Evolutionary conservation across 2,888 invertebrate species (phyloP).

Genomic region (Nipponacmea schrenckii): DNA sequence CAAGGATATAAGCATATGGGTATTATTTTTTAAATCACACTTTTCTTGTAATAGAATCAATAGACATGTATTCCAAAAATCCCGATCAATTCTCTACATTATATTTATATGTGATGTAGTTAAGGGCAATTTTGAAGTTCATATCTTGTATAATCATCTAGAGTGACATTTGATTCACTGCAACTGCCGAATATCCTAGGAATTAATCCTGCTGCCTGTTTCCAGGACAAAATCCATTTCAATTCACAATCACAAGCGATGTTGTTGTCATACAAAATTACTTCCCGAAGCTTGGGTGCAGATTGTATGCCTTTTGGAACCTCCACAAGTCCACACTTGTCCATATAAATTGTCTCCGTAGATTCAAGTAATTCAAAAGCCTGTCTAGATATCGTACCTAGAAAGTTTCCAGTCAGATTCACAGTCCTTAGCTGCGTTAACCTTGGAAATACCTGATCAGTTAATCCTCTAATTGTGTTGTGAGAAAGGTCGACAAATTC

Average conservation of each 20-base stretch:
- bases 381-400: conserved; percentile 10
- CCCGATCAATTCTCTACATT: too few relatives aligned
- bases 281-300: conserved; percentile 10
- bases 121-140: conserved; percentile 14
- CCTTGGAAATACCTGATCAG: conserved; percentile 11
- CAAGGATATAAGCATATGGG: too few relatives aligned
- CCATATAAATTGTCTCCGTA: conserved; percentile 14
- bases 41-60: too few relatives aligned
- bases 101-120: background rate
- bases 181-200: conserved; percentile 16
- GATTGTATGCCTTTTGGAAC: conserved; percentile 21
- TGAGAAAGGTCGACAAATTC: conserved; percentile 13
- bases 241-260: conserved; percentile 19
- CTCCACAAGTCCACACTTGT: conserved; percentile 15
- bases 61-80: too few relatives aligned
- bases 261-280: conserved; percentile 14
- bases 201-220: conserved; percentile 15
- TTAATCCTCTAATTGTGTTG: conserved; percentile 13
- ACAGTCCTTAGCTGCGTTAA: conserved; percentile 10
- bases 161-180: background rate
- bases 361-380: conserved; percentile 9
- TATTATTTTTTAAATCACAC: too few relatives aligned
- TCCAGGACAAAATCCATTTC: conserved; percentile 18
- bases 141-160: conserved; percentile 17
- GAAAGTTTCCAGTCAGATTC: conserved; percentile 14